These are phyloP conservation scores for Amia ocellicauda DNA, from an alignment of 2,113 vertebrate species.

Conservation along the genomic window DNA sequence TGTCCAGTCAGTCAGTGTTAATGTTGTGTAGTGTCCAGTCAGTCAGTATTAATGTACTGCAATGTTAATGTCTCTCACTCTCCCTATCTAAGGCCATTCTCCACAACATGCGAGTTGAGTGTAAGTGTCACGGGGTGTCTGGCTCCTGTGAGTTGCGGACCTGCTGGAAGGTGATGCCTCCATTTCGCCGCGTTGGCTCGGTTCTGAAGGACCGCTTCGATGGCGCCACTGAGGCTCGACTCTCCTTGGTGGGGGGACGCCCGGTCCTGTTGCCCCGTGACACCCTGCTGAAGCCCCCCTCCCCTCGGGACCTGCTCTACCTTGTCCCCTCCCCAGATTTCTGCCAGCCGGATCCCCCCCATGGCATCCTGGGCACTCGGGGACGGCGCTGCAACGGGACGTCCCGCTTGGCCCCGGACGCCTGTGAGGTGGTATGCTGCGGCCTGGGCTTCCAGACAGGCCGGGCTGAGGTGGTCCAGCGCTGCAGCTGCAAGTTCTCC, in stretches of 20 bases:
- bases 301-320: conserved; percentile 62
- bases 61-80: neutral
- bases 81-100: conserved; percentile 58
- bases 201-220: conserved; percentile 71
- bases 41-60: neutral
- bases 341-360: conserved; percentile 53
- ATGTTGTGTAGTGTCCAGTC: no score
- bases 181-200: conserved; percentile 56
- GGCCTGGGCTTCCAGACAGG: conserved; percentile 59
- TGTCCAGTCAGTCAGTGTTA: no score
- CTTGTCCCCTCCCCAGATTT: conserved; percentile 66
- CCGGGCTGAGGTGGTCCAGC: conserved; percentile 60
- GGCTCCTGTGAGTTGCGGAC: conserved; percentile 67
- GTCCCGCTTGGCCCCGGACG: conserved; percentile 53
- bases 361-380: conserved; percentile 56
- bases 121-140: conserved; percentile 64
- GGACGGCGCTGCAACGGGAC: conserved; percentile 60
- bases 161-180: conserved; percentile 74
- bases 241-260: conserved; percentile 63
- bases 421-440: conserved; percentile 70
- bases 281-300: conserved; percentile 64
- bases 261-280: conserved; percentile 67
- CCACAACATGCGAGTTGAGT: conserved; percentile 70
- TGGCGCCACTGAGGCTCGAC: conserved; percentile 63
- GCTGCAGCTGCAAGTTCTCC: conserved; percentile 67